Evolutionary conservation across 2,797 vertebrate species (phyloP).

Genomic region (Hafferia zeledoni): DNA sequence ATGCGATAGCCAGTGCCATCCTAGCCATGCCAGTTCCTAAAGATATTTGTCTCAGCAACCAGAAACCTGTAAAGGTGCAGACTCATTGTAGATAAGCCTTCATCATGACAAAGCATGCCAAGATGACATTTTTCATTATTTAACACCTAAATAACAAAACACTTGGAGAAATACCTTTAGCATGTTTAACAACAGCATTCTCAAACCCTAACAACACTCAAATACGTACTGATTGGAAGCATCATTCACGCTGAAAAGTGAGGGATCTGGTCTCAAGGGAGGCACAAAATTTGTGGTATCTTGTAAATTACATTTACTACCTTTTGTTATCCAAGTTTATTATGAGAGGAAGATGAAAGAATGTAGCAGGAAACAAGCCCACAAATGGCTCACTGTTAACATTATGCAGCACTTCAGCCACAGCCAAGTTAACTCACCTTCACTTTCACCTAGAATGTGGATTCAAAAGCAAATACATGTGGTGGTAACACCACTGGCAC

Average conservation of each 20-base stretch:
- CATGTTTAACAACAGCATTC: not conserved
- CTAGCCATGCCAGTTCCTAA: not conserved
- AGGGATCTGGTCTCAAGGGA: not conserved
- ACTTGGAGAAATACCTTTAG: not conserved
- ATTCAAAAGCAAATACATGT: not conserved
- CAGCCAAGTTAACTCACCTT: not conserved
- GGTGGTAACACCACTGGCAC: not conserved
- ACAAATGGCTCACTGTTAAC: not conserved
- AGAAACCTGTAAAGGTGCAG: not conserved
- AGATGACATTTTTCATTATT: not conserved
- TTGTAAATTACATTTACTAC: not conserved
- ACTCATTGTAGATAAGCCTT: not conserved
- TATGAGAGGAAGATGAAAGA: not conserved
- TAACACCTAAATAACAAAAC: not conserved
- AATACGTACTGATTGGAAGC: not conserved
- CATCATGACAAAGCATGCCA: not conserved
- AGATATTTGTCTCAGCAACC: not conserved
- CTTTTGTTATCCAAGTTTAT: not conserved
- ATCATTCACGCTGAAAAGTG: not conserved
- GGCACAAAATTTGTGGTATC: not conserved
- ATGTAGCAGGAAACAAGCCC: not conserved
- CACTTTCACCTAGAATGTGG: not conserved
- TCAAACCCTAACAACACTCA: not conserved
- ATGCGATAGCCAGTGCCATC: not conserved
- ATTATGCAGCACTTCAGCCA: not conserved